Base-by-base conservation (phyloP, 2,888 invertebrate genomes). In the Pinctada fucata region DNA sequence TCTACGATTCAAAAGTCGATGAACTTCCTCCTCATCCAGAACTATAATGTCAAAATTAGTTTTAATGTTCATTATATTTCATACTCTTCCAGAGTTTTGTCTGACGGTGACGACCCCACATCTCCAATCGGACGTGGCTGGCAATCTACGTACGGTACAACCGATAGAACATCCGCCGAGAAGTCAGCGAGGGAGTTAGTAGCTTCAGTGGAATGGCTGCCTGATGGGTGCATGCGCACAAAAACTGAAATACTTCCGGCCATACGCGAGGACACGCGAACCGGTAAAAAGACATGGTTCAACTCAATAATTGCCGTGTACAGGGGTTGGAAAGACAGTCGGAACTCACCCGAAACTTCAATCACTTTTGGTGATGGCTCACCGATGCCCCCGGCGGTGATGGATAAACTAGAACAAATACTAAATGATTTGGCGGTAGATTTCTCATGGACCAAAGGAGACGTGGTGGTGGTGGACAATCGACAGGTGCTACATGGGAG, bases 81-180 rank as follows among this genome's bases (percentile, higher is more conserved):
- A 31, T 31, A 31, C 13, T 1, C 58, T 13, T 58, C 6, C 58
- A 78, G 89, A 45, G 83, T 88, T 3, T 75, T 88, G 47, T 87
- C 88, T 0, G 82, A 88, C 50, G 85, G 81, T 1, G 89, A 89
- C 71, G 89, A 89, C 76, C 85, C 83, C 0, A 75, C 78, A 3
- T 88, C 89, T 2, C 84, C 89, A 0, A 88, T 89, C 6, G 89
- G 89, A 3, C 85, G 89, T n/a, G 87, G 88, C 2, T 89, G 89
- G 89, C 83, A 87, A 78, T 88, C 88, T 5, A 89, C 89, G 0
- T 88, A 84, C 74, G 84, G 82, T 58, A 87, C 88, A 8, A 58
- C 81, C 5, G 83, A 84, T 70, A 82, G 73, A 64, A 70, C 47
- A 49, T 86, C 84, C 72, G 89, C 86, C 0, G 88, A 88, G 72